Evolutionary conservation across 2,888 invertebrate genomes (phyloP).

Genomic region (Melieria omissa): DNA sequence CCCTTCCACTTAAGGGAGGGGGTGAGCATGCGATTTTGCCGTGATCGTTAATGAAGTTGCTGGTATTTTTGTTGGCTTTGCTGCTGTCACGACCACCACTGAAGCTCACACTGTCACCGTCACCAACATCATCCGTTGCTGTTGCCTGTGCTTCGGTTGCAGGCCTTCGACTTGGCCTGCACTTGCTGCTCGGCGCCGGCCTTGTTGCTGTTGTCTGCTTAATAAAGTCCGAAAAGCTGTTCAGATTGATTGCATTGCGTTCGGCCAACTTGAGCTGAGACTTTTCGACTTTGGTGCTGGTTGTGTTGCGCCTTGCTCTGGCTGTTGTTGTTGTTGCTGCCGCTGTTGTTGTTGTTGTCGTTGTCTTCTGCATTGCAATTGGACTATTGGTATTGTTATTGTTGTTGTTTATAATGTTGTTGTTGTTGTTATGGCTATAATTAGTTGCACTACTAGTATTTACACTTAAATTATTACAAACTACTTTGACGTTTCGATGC

Average conservation of each 20-base stretch:
- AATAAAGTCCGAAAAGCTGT: slow-evolving; percentile 53
- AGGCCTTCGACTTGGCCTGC: not conserved
- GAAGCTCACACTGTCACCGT: slow-evolving; percentile 36
- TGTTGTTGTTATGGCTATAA: slow-evolving; percentile 33
- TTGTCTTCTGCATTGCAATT: slow-evolving; percentile 35
- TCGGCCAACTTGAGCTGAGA: slow-evolving; percentile 43
- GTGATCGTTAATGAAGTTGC: slow-evolving; percentile 41
- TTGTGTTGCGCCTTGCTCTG: slow-evolving; percentile 34
- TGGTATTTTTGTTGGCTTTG: slow-evolving; percentile 27
- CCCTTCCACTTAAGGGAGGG: slow-evolving; percentile 76
- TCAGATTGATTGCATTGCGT: slow-evolving; percentile 51
- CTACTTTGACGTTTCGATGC: slow-evolving; percentile 44
- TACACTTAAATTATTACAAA: slow-evolving; percentile 32
- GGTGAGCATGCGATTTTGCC: slow-evolving; percentile 59
- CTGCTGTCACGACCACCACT: slow-evolving; percentile 43
- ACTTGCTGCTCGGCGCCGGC: slow-evolving; percentile 26
- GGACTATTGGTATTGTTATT: slow-evolving; percentile 27
- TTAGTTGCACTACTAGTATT: slow-evolving; percentile 33
- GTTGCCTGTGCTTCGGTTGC: not conserved
- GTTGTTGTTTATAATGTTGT: slow-evolving; percentile 42
- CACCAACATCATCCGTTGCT: slow-evolving; percentile 10
- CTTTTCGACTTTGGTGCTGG: slow-evolving; percentile 39
- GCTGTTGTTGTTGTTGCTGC: slow-evolving; percentile 43
- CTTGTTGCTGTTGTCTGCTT: slow-evolving; percentile 60
- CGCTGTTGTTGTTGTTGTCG: slow-evolving; percentile 37